Evolutionary conservation across 2,888 invertebrate species (phyloP), one percentile per base, ranked within the genome.

Genomic region (Lithophane leautieri): DNA sequence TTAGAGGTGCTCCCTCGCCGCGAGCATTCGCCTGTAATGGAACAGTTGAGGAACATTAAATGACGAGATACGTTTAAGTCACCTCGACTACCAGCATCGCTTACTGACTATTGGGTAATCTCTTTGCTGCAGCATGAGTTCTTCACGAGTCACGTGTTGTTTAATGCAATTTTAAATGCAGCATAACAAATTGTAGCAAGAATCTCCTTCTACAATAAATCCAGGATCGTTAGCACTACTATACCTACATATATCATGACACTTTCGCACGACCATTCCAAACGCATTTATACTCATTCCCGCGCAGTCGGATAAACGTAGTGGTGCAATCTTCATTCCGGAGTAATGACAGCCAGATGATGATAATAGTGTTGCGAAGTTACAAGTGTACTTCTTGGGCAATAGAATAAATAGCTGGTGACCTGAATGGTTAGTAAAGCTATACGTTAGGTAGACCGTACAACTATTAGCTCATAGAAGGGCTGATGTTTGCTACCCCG

Each of bases 291-390:
- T 79, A 85, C 42, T 56, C 50, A 71, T 62, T 70, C 56, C 67
- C n/a, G 71, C 70, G 34, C 74, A 77, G 70, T 73, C 42, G 50
- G 65, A 76, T 79, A 84, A 79, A 84, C 42, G 73, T 58, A 52
- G 34, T 74, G 73, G 70, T 56, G 73, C 44, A 80, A 82, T 86
- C 79, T 83, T 76, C 86, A 79, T 84, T 54, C 82, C 83, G 60
- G 16, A 56, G 71, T 86, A 86, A 86, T 86, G 73, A 73, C n/a
- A 60, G 34, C 4, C 19, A 52, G 52, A 70, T 69, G 54, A 65
- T 76, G 63, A 78, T 76, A 54, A 74, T 67, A 70, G 69, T 75
- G 62, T 84, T 80, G 77, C 74, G 47, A 68, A 75, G 65, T 16
- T 71, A 22, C 52, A 72, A 69, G 65, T 68, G 52, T 44, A 40